Base-by-base conservation (phyloP, 2,888 invertebrate genomes). In the Trichopria drosophilae region DNA sequence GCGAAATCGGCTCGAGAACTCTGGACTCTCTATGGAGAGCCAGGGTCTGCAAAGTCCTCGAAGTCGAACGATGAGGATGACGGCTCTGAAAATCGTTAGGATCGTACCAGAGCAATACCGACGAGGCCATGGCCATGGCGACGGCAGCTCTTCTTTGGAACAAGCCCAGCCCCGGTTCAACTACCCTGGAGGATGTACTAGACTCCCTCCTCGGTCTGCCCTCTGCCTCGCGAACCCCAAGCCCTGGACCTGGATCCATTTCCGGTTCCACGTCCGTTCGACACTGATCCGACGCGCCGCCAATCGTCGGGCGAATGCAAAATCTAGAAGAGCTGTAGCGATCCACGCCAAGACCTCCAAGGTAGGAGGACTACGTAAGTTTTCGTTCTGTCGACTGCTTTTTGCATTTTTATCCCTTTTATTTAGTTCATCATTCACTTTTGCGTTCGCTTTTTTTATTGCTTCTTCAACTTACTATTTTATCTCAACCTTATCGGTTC, bases 171-270 rank as follows among this genome's bases (percentile, higher is more conserved):
- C 87, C 87, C 39, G 86, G 88, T 69, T 89, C 89, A 64, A 89
- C 92, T 53, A 94, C 93, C 61, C 81, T 94, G 74, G 93, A 94
- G 81, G 93, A 94, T 81, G 93, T 94, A 61, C 82, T 94, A 78
- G 92, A 94, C 78, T 91, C 93, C 60, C 84, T 94, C 64, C 84
- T 94, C 77, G 91, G 93, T 72, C 83, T 92, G 72, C 88, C 92
- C 69, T 83, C 87, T 61, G 78, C 81, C 66, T 84, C 87, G 68
- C 82, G 87, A 73, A 87, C 88, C 71, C 86, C 89, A 66, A 90
- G 90, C 73, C 83, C 83, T 67, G 80, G 80, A 73, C 72, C 73
- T 55, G 71, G 71, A 58, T 65, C 71, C 57, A 60, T 64, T 61
- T 64, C 70, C 66, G 66, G 64, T 62, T 57, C 68, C 61, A 59